Percentiles rank a stretch among this genome's conserved stretches.
Evolutionary conservation across 1,140 invertebrate species (phyloP).

Genomic region (Cephus cinctus): DNA sequence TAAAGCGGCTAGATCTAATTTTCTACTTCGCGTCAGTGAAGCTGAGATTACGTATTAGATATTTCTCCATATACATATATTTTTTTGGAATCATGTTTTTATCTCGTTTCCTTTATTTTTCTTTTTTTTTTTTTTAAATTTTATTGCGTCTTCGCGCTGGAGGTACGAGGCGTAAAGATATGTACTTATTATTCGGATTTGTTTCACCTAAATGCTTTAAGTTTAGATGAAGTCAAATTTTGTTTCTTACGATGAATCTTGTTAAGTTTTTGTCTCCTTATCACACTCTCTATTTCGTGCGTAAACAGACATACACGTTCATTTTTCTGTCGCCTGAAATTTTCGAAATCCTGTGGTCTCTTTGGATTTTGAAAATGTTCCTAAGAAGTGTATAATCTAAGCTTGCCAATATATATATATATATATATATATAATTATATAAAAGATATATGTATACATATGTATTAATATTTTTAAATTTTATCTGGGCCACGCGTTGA

Average conservation of each 20-base stretch:
- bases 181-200: conserved; percentile 34
- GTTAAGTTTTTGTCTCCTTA: conserved; percentile 19
- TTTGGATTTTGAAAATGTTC: conserved; percentile 43
- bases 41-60: too few species aligned
- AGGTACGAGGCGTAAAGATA: neutral
- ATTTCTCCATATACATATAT: too few species aligned
- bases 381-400: conserved; percentile 37
- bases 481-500: neutral
- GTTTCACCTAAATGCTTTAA: conserved; percentile 53
- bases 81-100: too few species aligned
- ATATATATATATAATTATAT: too few species aligned
- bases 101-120: too few species aligned
- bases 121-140: too few species aligned
- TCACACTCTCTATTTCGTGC: too few species aligned
- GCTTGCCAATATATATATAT: conserved; percentile 43
- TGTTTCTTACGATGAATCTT: neutral
- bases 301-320: conserved; percentile 18
- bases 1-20: too few species aligned
- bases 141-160: conserved; percentile 12
- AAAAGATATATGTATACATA: conserved; percentile 27
- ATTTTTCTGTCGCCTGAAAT: conserved; percentile 30
- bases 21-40: too few species aligned
- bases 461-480: neutral
- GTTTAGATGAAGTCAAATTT: conserved; percentile 56
- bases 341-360: conserved; percentile 36